Conservation (phyloP, 2,113 vertebrate species). For the Periophthalmodon schlosseri region DNA sequence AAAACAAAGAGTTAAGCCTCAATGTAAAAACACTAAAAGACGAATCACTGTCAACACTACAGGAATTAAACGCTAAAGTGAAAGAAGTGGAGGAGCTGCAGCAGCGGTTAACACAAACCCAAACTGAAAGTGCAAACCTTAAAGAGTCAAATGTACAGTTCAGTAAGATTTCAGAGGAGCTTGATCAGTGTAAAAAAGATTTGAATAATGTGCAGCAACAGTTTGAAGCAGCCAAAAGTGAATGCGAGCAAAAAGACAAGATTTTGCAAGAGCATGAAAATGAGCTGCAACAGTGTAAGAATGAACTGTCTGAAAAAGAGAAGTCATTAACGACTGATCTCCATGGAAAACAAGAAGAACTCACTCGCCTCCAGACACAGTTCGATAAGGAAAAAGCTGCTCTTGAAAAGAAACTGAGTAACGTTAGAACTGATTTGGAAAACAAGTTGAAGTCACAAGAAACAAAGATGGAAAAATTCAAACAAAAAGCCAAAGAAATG, state of each 20-base stretch:
- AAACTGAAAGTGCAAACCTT: conserved; percentile 76
- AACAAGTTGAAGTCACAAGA: conserved; percentile 86
- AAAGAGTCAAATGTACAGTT: conserved; percentile 64
- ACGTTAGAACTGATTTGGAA: conserved; percentile 81
- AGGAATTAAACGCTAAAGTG: conserved; percentile 73
- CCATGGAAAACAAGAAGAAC: conserved; percentile 74
- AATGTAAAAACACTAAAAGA: conserved; percentile 75
- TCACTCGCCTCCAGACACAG: conserved; percentile 69
- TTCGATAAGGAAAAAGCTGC: conserved; percentile 78
- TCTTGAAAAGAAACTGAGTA: conserved; percentile 75
- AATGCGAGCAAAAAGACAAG: conserved; percentile 73
- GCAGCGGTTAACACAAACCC: conserved; percentile 64
- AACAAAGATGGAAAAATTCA: conserved; percentile 86
- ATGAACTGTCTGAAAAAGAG: conserved; percentile 77
- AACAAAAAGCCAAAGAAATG: conserved; percentile 87
- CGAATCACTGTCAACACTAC: conserved; percentile 68
- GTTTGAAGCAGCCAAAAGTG: conserved; percentile 74
- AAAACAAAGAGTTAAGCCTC: conserved; percentile 71
- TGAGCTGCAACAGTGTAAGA: conserved; percentile 75
- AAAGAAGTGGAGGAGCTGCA: conserved; percentile 77
- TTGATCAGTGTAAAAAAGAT: conserved; percentile 72
- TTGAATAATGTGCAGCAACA: conserved; percentile 72
- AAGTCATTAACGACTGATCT: conserved; percentile 70
- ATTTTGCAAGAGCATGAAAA: conserved; percentile 68
- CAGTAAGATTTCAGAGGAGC: conserved; percentile 67